These are phyloP conservation scores for Montipora foliosa DNA, from an alignment of 64 coral and sea anemone species.

Conservation along the genomic window DNA sequence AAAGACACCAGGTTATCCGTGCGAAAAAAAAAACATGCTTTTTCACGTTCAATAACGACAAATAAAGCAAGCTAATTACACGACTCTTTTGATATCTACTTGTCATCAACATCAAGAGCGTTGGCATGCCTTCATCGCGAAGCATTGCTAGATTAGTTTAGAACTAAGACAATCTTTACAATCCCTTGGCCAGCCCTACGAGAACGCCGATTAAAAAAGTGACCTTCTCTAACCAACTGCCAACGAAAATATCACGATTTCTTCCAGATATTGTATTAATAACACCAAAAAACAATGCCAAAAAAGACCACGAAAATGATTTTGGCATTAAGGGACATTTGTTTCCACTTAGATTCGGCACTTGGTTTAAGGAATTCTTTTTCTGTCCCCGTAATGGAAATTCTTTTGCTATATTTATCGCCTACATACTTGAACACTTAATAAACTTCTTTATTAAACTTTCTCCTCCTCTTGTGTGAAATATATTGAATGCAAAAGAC, in stretches of 20 bases:
- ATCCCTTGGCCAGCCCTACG: too few relatives aligned
- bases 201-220: neutral
- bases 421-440: neutral
- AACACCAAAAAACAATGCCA: neutral
- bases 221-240: neutral
- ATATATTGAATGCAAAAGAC: neutral
- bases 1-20: too few relatives aligned
- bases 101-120: neutral
- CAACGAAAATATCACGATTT: neutral
- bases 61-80: neutral
- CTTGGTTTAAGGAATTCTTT: neutral
- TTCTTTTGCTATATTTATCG: neutral
- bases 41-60: neutral
- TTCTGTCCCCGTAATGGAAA: neutral
- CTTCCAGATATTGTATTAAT: neutral
- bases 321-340: neutral
- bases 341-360: conserved; percentile 6
- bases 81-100: neutral
- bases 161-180: neutral
- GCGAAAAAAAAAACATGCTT: neutral
- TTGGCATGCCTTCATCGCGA: conserved; percentile 5
- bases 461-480: neutral
- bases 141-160: neutral
- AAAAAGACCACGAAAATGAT: neutral
- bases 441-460: conserved; percentile 31